Evolutionary conservation across 2,797 vertebrate genomes (phyloP), one percentile per base, ranked within the genome.

Genomic region (Fringilla coelebs): DNA sequence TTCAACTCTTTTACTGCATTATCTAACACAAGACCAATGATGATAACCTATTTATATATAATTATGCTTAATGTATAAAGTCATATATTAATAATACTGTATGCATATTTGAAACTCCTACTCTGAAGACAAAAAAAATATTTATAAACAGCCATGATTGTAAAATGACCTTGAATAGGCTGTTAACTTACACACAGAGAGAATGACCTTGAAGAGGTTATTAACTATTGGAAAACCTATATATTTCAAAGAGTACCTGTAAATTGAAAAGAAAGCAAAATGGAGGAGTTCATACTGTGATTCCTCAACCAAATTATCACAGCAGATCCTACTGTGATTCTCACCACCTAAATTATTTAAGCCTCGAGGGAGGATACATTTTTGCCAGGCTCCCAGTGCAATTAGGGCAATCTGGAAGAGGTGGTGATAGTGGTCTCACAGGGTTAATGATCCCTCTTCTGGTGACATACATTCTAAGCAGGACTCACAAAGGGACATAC

Each of bases 321-420:
- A 94, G 94, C 75, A 88, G 62, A 85, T 92, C 58, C 17, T 54
- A 90, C 28, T 75, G 87, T 38, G 65, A 46, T 46, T 80, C 75
- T 85, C 46, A 57, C 76, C 65, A 92, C 13, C 77, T 88, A 93
- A 97, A 96, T 95, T 95, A 96, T 95, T 94, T 97, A 97, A 96
- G 85, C 94, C 73, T 96, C 16, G 76, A 78, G 55, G 79, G 77
- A 34, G 40, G 36, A 89, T 87, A 77, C 12, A n/a, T 62, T 92
- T 54, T 92, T 88, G 54, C 88, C 70, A 73, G 36, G 11, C 36
- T 63, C 68, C 80, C 71, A 62, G 38, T 40, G 40, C 61, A 55
- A 51, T 80, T 72, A 72, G 77, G 73, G 68, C 43, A 89, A 46
- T 70, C 54, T 78, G 41, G 90, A 91, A 82, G 57, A 85, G 8